Evolutionary conservation across 2,888 invertebrate species (phyloP).

Genomic region (Aleiodes leptofemur): DNA sequence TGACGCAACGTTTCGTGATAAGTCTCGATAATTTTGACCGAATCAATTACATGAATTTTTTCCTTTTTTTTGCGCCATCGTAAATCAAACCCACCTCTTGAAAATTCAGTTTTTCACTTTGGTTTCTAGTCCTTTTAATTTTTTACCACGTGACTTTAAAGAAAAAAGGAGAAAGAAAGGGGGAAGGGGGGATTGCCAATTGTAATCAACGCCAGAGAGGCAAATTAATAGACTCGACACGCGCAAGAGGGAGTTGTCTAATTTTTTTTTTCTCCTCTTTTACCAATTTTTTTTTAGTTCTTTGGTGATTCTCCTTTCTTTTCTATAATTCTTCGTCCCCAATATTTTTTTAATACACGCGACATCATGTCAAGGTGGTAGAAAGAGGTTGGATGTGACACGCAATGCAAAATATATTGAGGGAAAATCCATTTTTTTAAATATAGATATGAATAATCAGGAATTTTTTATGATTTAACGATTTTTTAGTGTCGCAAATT

Average conservation of each 20-base stretch:
- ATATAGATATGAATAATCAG: too few relatives aligned
- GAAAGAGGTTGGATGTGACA: slow-evolving; percentile 19
- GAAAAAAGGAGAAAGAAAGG: not conserved
- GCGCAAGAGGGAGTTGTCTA: slow-evolving; percentile 58
- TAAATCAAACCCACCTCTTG: slow-evolving; percentile 50
- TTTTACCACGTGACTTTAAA: not conserved
- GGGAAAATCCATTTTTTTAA: too few relatives aligned
- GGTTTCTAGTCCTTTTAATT: not conserved
- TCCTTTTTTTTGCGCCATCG: slow-evolving; percentile 42
- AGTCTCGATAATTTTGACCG: slow-evolving; percentile 44
- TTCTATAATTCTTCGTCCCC: slow-evolving; percentile 8
- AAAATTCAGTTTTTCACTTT: slow-evolving; percentile 6
- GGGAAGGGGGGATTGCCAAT: slow-evolving; percentile 47
- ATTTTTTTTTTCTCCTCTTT: slow-evolving; percentile 34
- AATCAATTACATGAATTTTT: slow-evolving; percentile 37
- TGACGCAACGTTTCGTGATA: slow-evolving; percentile 44
- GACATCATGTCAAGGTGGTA: slow-evolving; percentile 32
- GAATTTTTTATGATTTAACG: too few relatives aligned
- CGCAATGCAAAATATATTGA: slow-evolving; percentile 9
- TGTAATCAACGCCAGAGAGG: slow-evolving; percentile 56
- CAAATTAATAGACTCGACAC: slow-evolving; percentile 63
- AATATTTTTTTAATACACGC: slow-evolving; percentile 18
- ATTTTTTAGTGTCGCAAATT: too few relatives aligned
- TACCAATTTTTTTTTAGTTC: not conserved
- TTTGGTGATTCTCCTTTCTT: not conserved